These are phyloP conservation scores for Spea hammondii DNA, from an alignment of 2,797 vertebrate genomes.

Conservation along the genomic window DNA sequence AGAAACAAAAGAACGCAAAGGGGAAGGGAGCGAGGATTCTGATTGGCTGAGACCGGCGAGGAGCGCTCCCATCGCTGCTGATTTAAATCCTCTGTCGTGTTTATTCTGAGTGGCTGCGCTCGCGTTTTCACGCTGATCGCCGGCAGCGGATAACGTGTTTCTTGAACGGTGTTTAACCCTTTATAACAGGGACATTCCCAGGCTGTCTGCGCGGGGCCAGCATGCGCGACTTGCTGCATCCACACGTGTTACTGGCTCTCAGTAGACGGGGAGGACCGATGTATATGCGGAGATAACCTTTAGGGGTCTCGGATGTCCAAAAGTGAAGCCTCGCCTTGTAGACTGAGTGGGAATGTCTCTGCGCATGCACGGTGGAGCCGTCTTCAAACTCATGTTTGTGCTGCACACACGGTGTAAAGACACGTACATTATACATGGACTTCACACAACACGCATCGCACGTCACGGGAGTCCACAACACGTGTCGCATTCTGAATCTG, in stretches of 20 bases:
- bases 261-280: no score
- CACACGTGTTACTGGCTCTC: no score
- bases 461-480: background rate
- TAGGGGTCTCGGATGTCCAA: no score
- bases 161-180: constrained; percentile 11
- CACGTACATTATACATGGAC: no score
- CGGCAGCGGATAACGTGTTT: background rate
- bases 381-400: background rate
- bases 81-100: constrained; percentile 43
- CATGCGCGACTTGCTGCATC: no score
- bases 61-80: constrained; percentile 9
- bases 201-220: background rate
- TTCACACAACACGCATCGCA: background rate
- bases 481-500: background rate
- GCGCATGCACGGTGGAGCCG: constrained; percentile 14
- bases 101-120: constrained; percentile 28
- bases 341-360: constrained; percentile 13
- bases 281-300: no score
- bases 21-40: background rate
- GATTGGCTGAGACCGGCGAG: no score
- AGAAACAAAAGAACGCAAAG: background rate
- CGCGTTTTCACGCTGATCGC: no score
- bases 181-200: constrained; percentile 7
- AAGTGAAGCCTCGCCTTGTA: background rate
- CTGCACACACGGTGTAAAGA: background rate